A percentile compares a stretch with the other conserved stretches of the same genome.
Conservation (phyloP, 2,797 vertebrate genomes). For the Enteromius viviparus region DNA sequence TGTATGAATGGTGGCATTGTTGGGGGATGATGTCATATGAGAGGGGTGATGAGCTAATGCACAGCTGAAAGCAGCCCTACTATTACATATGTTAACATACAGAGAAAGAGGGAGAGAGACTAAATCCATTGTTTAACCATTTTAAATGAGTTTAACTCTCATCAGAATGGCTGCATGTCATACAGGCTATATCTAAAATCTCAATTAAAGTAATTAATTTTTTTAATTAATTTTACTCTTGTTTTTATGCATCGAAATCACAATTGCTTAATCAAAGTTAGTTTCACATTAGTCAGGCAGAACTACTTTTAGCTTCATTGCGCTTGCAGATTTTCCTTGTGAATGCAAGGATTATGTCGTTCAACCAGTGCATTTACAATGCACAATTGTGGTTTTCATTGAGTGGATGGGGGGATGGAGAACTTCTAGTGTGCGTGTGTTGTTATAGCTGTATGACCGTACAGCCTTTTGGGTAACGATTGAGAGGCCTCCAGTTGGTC, state of each 20-base stretch:
- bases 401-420: conserved; percentile 42
- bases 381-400: conserved; percentile 41
- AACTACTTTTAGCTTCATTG: background rate
- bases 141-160: background rate
- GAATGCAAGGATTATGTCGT: conserved; percentile 27
- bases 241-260: background rate
- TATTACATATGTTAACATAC: conserved; percentile 34
- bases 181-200: background rate
- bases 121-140: conserved; percentile 11
- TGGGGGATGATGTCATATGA: conserved; percentile 91
- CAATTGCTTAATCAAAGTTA: background rate
- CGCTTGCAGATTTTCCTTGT: background rate
- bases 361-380: conserved; percentile 32
- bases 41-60: conserved; percentile 90
- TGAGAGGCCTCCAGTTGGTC: conserved; percentile 70
- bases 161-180: background rate
- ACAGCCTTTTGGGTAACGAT: conserved; percentile 72
- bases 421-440: conserved; percentile 61
- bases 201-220: background rate
- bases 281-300: background rate
- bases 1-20: conserved; percentile 98
- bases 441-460: conserved; percentile 73
- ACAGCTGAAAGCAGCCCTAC: conserved; percentile 86
- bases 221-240: background rate
- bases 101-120: conserved; percentile 1